Evolutionary conservation across 2,797 vertebrate species (phyloP).

Genomic region (Hapalemur alaotrensis): DNA sequence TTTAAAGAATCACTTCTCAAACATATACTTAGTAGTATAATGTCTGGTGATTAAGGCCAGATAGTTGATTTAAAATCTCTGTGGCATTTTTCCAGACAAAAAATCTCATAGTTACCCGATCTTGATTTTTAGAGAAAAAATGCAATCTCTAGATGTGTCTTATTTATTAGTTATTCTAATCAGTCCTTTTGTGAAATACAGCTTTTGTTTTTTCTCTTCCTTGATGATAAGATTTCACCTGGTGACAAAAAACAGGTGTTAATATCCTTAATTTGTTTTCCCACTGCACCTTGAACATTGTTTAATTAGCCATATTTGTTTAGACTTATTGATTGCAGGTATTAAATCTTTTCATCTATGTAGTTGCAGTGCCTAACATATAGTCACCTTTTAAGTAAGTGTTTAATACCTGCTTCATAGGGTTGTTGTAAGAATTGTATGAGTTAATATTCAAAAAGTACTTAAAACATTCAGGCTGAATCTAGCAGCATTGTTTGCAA

Average conservation of each 20-base stretch:
- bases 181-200: not conserved
- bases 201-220: not conserved
- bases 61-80: not conserved
- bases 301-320: not conserved
- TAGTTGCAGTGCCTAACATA: not conserved
- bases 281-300: not conserved
- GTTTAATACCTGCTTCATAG: not conserved
- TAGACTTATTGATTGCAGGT: not conserved
- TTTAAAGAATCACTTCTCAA: slow-evolving; percentile 14
- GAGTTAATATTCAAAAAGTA: too few species aligned
- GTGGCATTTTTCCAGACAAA: not conserved
- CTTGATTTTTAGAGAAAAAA: slow-evolving; percentile 25
- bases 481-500: not conserved
- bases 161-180: not conserved
- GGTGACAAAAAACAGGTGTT: not conserved
- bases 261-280: not conserved
- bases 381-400: not conserved
- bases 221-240: not conserved
- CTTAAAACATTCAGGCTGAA: not conserved
- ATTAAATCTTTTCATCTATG: not conserved
- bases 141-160: not conserved
- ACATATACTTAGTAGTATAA: slow-evolving; percentile 12
- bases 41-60: not conserved
- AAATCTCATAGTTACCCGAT: not conserved
- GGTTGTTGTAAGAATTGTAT: too few species aligned